Base-by-base conservation (phyloP, 2,113 vertebrate genomes). In the Halichoerus grypus region DNA sequence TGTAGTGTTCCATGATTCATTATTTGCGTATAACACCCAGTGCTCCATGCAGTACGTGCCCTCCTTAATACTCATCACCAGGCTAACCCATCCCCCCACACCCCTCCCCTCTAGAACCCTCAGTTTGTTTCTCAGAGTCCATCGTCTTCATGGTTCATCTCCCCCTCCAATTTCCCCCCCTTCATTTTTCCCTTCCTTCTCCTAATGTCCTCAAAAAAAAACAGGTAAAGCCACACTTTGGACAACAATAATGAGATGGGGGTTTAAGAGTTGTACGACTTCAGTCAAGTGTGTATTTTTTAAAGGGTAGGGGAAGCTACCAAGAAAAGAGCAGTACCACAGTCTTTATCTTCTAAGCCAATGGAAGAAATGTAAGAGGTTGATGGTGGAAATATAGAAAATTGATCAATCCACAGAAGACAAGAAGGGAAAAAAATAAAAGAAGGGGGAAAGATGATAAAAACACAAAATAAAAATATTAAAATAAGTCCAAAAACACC, bases 401-500 rank as follows among this genome's bases (percentile, higher is more conserved):
- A 72, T 33, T 18, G 51, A 72, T 65, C 14, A 77, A 39, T 53
- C 84, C 26, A 28, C 1, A 42, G 39, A 71, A 88, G 15, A 31
- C 39, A 77, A 93, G 31, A 94, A 42, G 67, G 21, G 6, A 26
- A 82, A 76, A 89, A 74, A 31, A 74, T 63, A 82, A 71, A 77
- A 53, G 46, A 49, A 85, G 76, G 11, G 76, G 4, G n/a, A 69
- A 84, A 16, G 24, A 72, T 26, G 28, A 69, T 69, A 90, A 82
- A 87, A 90, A 55, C 31, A 84, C 7, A 94, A 91, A 95, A 89
- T 28, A 21, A 77, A 84, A 89, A 33, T 21, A 67, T 88, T 57
- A 63, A 89, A 93, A 16, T 69, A 83, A 76, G 14, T 84, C 28
- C 5, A 77, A 83, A 85, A 88, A 49, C 55, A 83, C 67, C 7